These are phyloP conservation scores for Archegozetes longisetosus DNA, from an alignment of 1,140 invertebrate genomes.

Conservation along the genomic window DNA sequence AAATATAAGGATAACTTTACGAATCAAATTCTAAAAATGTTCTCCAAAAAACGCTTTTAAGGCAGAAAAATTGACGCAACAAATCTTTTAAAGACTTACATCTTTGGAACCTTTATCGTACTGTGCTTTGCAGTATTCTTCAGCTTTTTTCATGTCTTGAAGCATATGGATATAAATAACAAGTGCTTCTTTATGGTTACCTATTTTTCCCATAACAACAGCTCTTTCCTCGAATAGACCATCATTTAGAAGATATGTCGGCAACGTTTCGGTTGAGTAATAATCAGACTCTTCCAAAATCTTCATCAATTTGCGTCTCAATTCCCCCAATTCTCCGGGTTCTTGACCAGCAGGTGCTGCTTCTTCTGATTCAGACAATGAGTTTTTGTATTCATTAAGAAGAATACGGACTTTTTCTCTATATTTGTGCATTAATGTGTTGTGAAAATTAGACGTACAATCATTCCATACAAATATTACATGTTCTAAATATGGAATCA, in stretches of 20 bases:
- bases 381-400: slow-evolving; percentile 18
- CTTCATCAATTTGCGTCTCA: slow-evolving; percentile 54
- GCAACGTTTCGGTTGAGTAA: slow-evolving; percentile 71
- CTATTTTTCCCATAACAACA: slow-evolving; percentile 70
- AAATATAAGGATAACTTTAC: too few species aligned
- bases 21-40: too few species aligned
- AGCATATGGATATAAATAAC: slow-evolving; percentile 71
- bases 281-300: slow-evolving; percentile 66
- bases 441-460: slow-evolving; percentile 67
- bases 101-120: slow-evolving; percentile 36
- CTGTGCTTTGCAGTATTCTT: slow-evolving; percentile 57
- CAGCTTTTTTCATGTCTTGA: slow-evolving; percentile 60
- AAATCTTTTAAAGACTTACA: too few species aligned
- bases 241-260: slow-evolving; percentile 71
- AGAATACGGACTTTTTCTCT: slow-evolving; percentile 39
- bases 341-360: slow-evolving; percentile 40
- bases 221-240: slow-evolving; percentile 79
- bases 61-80: too few species aligned
- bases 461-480: slow-evolving; percentile 79
- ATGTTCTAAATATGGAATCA: slow-evolving; percentile 87
- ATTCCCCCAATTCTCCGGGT: slow-evolving; percentile 41
- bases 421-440: slow-evolving; percentile 71
- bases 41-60: too few species aligned
- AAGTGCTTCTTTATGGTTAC: slow-evolving; percentile 72
- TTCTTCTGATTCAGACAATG: slow-evolving; percentile 24